Conservation (phyloP, 1,140 invertebrate species). For the Dendrolimus kikuchii region DNA sequence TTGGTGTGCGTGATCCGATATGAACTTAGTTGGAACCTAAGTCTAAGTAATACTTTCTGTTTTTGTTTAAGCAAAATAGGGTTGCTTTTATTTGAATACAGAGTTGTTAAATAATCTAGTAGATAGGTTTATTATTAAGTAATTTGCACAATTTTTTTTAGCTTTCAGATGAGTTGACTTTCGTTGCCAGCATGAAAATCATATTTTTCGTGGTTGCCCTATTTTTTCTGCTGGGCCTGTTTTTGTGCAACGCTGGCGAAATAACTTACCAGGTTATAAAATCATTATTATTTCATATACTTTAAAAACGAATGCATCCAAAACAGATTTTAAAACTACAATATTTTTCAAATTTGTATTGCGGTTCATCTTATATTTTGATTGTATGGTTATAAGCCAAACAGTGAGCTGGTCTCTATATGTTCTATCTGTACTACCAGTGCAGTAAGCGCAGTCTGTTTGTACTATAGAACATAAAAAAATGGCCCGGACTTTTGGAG, state of each 20-base stretch:
- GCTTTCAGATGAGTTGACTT: slow-evolving; percentile 40
- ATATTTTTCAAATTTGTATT: neutral
- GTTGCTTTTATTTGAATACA: neutral
- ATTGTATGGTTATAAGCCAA: too few relatives aligned
- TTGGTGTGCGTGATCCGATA: too few relatives aligned
- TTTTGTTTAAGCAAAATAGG: slow-evolving; percentile 2
- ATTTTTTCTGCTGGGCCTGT: slow-evolving; percentile 42
- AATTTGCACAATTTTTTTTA: slow-evolving; percentile 16
- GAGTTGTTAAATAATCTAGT: too few relatives aligned
- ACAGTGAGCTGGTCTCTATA: too few relatives aligned
- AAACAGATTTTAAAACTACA: neutral
- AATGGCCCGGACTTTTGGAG: too few relatives aligned
- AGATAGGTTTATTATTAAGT: too few relatives aligned
- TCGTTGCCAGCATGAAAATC: slow-evolving; percentile 38
- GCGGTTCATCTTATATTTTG: too few relatives aligned
- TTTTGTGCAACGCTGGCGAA: slow-evolving; percentile 52
- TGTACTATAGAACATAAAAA: too few relatives aligned
- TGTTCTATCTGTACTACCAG: too few relatives aligned
- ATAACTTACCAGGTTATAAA: slow-evolving; percentile 45
- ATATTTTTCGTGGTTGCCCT: slow-evolving; percentile 39
- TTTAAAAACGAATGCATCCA: neutral
- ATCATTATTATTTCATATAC: neutral
- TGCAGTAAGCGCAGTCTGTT: too few relatives aligned
- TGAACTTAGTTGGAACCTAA: too few relatives aligned
- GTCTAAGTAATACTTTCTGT: neutral